Base-by-base conservation (phyloP, 2,797 vertebrate genomes). In the Typhlichthys subterraneus region DNA sequence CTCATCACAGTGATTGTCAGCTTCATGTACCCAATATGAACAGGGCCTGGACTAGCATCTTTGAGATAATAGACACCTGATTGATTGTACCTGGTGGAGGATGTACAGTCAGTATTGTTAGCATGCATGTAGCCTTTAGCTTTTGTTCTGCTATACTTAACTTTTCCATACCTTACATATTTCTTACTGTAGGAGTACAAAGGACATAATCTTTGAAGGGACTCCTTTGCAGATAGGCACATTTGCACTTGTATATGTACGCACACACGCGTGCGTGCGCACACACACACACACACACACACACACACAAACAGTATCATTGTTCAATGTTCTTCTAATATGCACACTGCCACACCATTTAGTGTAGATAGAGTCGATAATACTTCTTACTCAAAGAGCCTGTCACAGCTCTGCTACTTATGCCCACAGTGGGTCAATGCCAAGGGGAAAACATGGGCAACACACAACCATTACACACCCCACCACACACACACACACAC, bases 301-400 rank as follows among this genome's bases (percentile, higher is more conserved):
- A 57, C 45, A 53, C 45, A 56, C 51, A 57, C 59, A 63, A 59
- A 78, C 63, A 72, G 62, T 59, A 51, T 23, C 59, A 76, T 68
- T 73, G 57, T 73, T 69, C 64, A 59, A 45, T 53, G 62, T 78
- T 63, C 80, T 84, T 70, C 77, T 57, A 49, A 76, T 71, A 33
- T 59, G 46, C 60, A 82, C 71, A 71, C 70, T 63, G 77, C 83
- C 82, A 84, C 71, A 69, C 45, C 11, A 67, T 87, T 90, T 85
- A 81, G 82, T 70, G 83, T 75, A 86, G 86, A 90, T 85, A 77
- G 77, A 88, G 83, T 77, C 51, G 83, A 89, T 90, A 87, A 76
- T 85, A 64, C 61, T 63, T 52, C 75, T 23, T 23, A 23, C 23
- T 79, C 80, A 81, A 83, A 87, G 71, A 84, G 72, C 67, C 64